A percentile compares a stretch with the other conserved stretches of the same genome.
Conservation (phyloP, 2,113 vertebrate species). For the Cyanoderma ruficeps region DNA sequence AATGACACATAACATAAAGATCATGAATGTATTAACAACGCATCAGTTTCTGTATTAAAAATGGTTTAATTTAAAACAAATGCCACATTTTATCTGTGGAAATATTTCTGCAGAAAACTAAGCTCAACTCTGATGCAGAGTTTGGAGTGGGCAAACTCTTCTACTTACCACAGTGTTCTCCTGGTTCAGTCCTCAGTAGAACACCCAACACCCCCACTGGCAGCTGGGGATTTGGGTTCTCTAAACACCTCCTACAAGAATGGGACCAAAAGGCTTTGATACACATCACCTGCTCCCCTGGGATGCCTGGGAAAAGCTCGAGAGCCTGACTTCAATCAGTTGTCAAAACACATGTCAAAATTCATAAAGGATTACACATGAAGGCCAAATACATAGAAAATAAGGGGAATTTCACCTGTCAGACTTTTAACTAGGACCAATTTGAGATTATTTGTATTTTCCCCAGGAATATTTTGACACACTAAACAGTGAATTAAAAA, state of each 20-base stretch:
- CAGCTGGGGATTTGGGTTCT: neutral
- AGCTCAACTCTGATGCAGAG: neutral
- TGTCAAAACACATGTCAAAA: constrained; percentile 9
- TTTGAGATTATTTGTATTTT: neutral
- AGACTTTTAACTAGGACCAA: neutral
- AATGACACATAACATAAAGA: neutral
- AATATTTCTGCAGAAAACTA: neutral
- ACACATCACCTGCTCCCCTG: neutral
- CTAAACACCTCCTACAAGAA: neutral
- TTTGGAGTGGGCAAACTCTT: neutral
- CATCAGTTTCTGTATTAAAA: neutral
- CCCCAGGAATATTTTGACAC: neutral
- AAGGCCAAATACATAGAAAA: neutral
- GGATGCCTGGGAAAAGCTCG: neutral
- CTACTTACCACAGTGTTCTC: neutral
- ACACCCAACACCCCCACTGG: neutral
- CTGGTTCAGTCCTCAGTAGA: neutral
- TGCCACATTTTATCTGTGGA: neutral
- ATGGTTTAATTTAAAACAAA: neutral
- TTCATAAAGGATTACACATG: neutral
- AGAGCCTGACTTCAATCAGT: neutral
- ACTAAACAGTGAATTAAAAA: neutral
- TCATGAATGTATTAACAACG: neutral
- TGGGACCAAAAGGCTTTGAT: neutral
- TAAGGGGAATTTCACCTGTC: neutral